Evolutionary conservation across 2,888 invertebrate genomes (phyloP).

Genomic region (Limenitis camilla): DNA sequence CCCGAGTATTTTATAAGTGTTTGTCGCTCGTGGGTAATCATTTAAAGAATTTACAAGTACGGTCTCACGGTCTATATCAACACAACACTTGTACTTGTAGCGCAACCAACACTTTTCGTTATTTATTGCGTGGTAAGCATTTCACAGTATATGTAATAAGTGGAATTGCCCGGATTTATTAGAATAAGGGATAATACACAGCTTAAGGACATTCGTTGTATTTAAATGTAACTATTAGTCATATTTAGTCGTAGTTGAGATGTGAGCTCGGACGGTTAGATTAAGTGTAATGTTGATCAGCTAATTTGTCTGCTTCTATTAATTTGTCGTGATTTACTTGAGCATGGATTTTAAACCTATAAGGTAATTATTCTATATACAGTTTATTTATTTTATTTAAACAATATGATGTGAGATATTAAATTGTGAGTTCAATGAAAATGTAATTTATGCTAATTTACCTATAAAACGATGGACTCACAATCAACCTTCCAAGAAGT

Average conservation of each 20-base stretch:
- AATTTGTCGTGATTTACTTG: no score
- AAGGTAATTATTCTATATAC: no score
- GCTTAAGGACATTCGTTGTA: not conserved
- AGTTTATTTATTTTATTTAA: no score
- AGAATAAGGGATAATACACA: not conserved
- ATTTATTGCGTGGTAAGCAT: not conserved
- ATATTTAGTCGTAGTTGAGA: slow-evolving; percentile 1
- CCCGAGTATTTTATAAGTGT: no score
- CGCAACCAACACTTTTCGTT: not conserved
- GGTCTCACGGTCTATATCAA: slow-evolving; percentile 3
- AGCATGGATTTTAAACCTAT: no score
- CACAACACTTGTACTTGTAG: slow-evolving; percentile 1
- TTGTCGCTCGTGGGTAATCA: not conserved
- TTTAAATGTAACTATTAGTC: not conserved
- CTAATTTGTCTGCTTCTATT: no score
- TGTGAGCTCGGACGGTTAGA: not conserved
- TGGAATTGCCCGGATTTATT: not conserved
- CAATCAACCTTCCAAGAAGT: no score
- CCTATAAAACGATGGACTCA: no score
- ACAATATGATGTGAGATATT: no score
- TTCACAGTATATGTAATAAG: not conserved
- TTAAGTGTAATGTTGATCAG: not conserved
- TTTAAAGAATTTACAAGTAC: not conserved
- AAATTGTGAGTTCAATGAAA: no score
- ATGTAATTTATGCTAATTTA: no score